Conservation (phyloP, 2,888 invertebrate species). For the Scaptomyza flava region DNA sequence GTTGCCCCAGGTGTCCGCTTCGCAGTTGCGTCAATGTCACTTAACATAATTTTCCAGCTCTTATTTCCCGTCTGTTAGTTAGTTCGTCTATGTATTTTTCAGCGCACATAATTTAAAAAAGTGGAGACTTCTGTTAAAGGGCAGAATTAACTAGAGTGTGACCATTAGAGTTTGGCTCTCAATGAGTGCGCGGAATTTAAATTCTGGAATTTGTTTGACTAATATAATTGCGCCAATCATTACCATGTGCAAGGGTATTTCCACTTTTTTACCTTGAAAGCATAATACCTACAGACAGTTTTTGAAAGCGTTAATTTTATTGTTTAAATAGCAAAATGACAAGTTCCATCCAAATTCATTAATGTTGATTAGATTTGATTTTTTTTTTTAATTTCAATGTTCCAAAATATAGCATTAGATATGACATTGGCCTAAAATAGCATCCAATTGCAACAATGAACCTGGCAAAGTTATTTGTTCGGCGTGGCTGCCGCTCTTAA, state of each 20-base stretch:
- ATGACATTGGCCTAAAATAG: conserved; percentile 73
- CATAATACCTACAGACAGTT: conserved; percentile 21
- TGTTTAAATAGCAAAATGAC: conserved; percentile 63
- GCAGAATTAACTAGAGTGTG: neutral
- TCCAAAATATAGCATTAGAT: conserved; percentile 65
- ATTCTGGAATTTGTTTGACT: neutral
- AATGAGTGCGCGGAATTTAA: conserved; percentile 14
- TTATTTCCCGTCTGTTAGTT: no score
- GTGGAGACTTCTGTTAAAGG: neutral
- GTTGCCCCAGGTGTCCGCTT: no score
- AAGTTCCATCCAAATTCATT: conserved; percentile 34
- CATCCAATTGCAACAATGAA: conserved; percentile 72
- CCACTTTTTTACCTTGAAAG: conserved; percentile 29
- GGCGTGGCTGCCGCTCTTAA: conserved; percentile 71
- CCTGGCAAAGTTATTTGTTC: conserved; percentile 65
- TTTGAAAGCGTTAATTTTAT: conserved; percentile 30
- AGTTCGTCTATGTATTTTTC: neutral
- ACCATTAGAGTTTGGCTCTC: conserved; percentile 3
- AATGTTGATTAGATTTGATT: conserved; percentile 36
- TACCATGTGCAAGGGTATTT: conserved; percentile 22
- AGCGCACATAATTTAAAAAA: neutral
- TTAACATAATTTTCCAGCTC: no score
- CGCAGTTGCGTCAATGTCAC: no score
- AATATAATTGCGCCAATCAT: conserved; percentile 18
- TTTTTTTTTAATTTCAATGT: conserved; percentile 61